Conservation (phyloP, 2,888 invertebrate species). For the Tetranychus truncatus region DNA sequence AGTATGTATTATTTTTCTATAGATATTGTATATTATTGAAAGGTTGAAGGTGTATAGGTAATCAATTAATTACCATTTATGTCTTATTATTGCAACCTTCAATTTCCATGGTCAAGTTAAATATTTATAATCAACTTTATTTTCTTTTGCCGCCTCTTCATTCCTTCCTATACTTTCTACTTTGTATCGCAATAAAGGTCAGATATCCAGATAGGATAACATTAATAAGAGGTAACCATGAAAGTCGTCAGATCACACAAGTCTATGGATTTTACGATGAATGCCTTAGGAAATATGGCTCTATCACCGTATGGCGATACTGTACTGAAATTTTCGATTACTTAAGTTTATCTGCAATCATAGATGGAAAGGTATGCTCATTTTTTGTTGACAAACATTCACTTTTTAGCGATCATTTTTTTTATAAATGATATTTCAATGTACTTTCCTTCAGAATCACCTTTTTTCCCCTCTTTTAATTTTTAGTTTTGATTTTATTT, state of each 20-base stretch:
- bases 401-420: neutral
- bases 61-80: neutral
- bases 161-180: no score
- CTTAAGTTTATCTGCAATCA: slow-evolving; percentile 82
- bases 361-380: slow-evolving; percentile 59
- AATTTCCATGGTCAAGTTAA: slow-evolving; percentile 13
- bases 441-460: neutral
- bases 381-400: neutral
- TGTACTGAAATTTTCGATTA: slow-evolving; percentile 99
- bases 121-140: slow-evolving; percentile 13
- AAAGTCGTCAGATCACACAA: slow-evolving; percentile 97
- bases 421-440: slow-evolving; percentile 10
- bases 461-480: neutral
- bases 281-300: slow-evolving; percentile 93
- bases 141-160: neutral
- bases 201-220: slow-evolving; percentile 98
- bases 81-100: slow-evolving; percentile 24
- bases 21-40: neutral
- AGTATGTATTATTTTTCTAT: slow-evolving; percentile 39
- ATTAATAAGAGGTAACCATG: slow-evolving; percentile 92
- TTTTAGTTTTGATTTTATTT: slow-evolving; percentile 12
- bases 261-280: slow-evolving; percentile 99
- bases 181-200: slow-evolving; percentile 42
- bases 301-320: slow-evolving; percentile 94
- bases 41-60: neutral